phyloP scores from a whole-genome alignment of 2,888 invertebrate genomes.

The Himalopsyche anomala region DNA sequence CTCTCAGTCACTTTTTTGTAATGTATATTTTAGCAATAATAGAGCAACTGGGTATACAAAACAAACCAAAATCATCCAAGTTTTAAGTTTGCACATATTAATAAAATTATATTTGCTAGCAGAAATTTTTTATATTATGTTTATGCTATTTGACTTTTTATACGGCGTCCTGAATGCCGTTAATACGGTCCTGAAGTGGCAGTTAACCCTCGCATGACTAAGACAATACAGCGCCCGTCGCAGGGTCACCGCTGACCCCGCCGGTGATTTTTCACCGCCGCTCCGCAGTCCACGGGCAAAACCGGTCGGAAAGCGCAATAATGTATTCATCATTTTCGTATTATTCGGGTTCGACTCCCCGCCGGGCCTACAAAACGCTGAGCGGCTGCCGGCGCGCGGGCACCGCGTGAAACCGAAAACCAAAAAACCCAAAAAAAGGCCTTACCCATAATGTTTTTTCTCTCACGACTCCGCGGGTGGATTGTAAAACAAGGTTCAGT shows the following conservation, averaged over 20 bases:
- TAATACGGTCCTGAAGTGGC: too few relatives aligned
- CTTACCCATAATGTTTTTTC: not conserved
- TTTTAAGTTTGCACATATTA: too few relatives aligned
- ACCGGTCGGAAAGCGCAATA: slow-evolving; percentile 44
- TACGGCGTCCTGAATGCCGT: too few relatives aligned
- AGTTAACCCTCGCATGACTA: slow-evolving; percentile 10
- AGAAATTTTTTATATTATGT: too few relatives aligned
- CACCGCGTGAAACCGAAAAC: slow-evolving; percentile 56
- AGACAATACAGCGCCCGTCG: not conserved
- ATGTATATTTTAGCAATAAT: too few relatives aligned
- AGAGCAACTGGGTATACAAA: too few relatives aligned
- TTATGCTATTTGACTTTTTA: too few relatives aligned
- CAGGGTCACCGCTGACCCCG: slow-evolving; percentile 20
- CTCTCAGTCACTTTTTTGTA: too few relatives aligned
- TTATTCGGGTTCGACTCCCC: slow-evolving; percentile 48
- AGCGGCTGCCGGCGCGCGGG: slow-evolving; percentile 58
- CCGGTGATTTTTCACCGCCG: slow-evolving; percentile 11
- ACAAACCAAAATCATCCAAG: too few relatives aligned
- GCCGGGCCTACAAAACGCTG: slow-evolving; percentile 58
- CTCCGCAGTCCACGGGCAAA: slow-evolving; percentile 3
- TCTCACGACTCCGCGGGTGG: slow-evolving; percentile 24
- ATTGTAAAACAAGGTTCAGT: slow-evolving; percentile 26
- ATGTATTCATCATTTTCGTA: slow-evolving; percentile 59
- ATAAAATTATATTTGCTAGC: too few relatives aligned
- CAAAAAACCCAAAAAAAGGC: slow-evolving; percentile 9